Evolutionary conservation across 1,140 invertebrate species (phyloP).

Genomic region (Pachyrhynchus sulphureomaculatus): DNA sequence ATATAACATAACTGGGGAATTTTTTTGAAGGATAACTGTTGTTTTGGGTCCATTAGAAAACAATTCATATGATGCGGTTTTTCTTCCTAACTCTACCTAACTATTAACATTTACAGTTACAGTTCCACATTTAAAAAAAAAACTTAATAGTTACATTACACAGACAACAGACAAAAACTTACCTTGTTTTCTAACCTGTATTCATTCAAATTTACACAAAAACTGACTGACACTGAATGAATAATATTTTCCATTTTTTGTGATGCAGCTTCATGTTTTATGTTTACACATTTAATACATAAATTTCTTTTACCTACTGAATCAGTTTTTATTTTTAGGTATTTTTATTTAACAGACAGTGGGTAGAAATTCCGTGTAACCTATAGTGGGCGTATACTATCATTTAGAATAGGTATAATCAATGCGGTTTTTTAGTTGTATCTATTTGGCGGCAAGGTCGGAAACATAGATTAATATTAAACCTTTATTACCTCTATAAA

Average conservation of each 20-base stretch:
- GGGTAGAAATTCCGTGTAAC: not conserved
- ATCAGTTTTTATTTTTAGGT: conserved; percentile 12
- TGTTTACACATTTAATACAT: not conserved
- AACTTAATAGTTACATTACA: too few relatives aligned
- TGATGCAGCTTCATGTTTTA: not conserved
- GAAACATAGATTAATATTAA: not conserved
- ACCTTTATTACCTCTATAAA: too few relatives aligned
- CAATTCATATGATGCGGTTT: too few relatives aligned
- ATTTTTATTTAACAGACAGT: not conserved
- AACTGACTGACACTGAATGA: not conserved
- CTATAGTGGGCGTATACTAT: not conserved
- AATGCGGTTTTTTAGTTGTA: too few relatives aligned
- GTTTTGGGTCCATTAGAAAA: too few relatives aligned
- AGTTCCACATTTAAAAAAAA: too few relatives aligned
- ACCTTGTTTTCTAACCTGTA: not conserved
- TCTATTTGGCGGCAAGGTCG: not conserved
- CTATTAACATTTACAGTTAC: too few relatives aligned
- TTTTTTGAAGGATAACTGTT: too few relatives aligned
- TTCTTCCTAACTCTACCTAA: too few relatives aligned
- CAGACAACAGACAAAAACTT: too few relatives aligned
- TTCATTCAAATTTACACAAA: not conserved
- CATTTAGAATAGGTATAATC: not conserved
- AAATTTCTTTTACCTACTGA: not conserved
- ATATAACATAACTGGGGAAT: too few relatives aligned
- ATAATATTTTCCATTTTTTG: not conserved